Evolutionary conservation across 64 coral and sea anemone species (phyloP), one percentile per base, ranked within the genome.

Genomic region (Montipora foliosa): DNA sequence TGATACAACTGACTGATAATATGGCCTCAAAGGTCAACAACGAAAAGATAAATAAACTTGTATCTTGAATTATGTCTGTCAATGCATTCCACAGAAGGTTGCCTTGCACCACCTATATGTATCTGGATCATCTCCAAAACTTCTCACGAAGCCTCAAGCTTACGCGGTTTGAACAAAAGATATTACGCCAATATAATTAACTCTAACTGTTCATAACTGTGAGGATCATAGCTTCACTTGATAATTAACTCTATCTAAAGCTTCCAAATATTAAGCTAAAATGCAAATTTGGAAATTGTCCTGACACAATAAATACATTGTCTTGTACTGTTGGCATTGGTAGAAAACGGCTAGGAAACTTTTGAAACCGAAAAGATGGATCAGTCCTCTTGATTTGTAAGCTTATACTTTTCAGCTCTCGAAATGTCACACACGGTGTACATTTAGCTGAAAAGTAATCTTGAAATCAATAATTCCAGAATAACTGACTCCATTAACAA

Each of bases 241-340:
- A 45, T 22, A 50, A 71, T 52, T 86, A 19, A 48, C 3, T 64
- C 61, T 11, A 6, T 57, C 53, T 57, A 64, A 64, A 55, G 13
- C 13, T 64, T 46, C 16, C 44, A 86, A 71, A 86, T 50, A 16
- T 47, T 24, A 48, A 70, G 14, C 82, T 17, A 3, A 48, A 17
- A 71, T 24, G 45, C 5, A 69, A 71, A 86, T 86, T 50, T 51
- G 17, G 4, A 71, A 86, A 72, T 86, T 71, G 47, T 19, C 44
- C 62, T 70, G 47, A 15, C 66, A 29, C 67, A 37, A 66, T 81
- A 46, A 76, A 76, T 76, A 37, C 37, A 37, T 37, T 37, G 37
- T 37, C 37, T 37, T 37, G 37, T 37, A 37, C 37, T 37, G 37
- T 37, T 37, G 37, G 37, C 37, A 37, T 37, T 37, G 37, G 37